A percentile compares a stretch with the other conserved stretches of the same genome.
Conservation (phyloP, 2,797 vertebrate genomes). For the Halcyon badia region DNA sequence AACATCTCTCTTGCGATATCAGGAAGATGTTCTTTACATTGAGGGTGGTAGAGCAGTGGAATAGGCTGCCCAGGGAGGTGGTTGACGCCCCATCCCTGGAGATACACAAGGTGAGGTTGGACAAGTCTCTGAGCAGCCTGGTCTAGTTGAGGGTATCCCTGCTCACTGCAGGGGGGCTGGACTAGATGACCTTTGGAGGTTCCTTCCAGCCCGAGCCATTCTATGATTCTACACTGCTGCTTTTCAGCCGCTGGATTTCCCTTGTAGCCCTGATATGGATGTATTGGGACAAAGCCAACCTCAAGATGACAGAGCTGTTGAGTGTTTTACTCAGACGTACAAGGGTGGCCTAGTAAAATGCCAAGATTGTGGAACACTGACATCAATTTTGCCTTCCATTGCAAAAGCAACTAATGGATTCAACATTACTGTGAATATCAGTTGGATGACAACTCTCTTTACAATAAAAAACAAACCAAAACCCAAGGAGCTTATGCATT, state of each 20-base stretch:
- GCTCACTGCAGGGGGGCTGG: no score
- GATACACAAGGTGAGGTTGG: no score
- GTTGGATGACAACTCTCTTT: not conserved
- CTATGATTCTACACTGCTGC: fast-evolving
- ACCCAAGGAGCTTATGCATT: not conserved
- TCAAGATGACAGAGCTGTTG: not conserved
- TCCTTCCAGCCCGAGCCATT: no score
- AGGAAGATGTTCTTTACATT: no score
- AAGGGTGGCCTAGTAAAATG: not conserved
- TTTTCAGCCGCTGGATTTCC: not conserved
- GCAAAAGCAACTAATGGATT: not conserved
- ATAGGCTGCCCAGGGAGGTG: no score
- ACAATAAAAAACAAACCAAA: not conserved
- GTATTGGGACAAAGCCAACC: not conserved
- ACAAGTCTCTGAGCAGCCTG: no score
- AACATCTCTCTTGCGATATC: no score
- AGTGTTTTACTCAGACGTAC: not conserved
- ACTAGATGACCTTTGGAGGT: no score
- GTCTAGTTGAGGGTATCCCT: no score
- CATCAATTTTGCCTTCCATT: not conserved
- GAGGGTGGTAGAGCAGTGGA: no score
- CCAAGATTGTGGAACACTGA: not conserved
- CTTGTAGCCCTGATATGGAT: fast-evolving
- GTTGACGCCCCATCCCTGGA: no score
- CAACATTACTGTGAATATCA: fast-evolving